Base-by-base conservation (phyloP, 2,797 vertebrate species). In the Galago senegalensis region DNA sequence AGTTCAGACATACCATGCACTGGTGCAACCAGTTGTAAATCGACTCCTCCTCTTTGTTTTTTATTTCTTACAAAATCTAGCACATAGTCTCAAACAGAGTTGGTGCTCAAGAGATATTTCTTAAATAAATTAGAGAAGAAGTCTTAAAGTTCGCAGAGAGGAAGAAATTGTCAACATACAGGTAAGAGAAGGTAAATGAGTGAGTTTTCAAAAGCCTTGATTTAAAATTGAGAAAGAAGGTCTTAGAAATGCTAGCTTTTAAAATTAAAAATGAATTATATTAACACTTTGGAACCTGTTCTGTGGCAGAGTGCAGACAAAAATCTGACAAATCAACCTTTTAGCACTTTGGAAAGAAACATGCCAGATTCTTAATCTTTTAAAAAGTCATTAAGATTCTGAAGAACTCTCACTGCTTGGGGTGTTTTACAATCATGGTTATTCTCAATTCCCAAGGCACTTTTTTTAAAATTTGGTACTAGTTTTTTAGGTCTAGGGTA, bases 261-360 rank as follows among this genome's bases (percentile, higher is more conserved):
- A 90, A 86, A 73, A 37, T 91, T 95, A 70, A 94, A 94, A 96
- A 79, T 89, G 37, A 91, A 87, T 94, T 91, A 90, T 79, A 85
- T 76, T 81, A 93, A 86, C 31, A 69, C 37, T 89, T 95, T 53
- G 61, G 58, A 60, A 61, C 5, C 3, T 94, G 25, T 86, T 86
- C 76, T 94, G 43, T 72, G n/a, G 79, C 79, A 96, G 75, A 95
- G 18, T 4, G 86, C 20, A 77, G 27, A 95, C 46, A 87, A 89
- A 96, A 95, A 37, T 87, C 61, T 96, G 49, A 91, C n/a, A 86
- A 91, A 89, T 81, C 29, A 85, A 89, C 5, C 21, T 83, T 81
- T 92, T 76, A 83, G 60, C 49, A 60, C 83, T 96, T 91, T 96
- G 31, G 29, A 91, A 96, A 96, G 65, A 79, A 96, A 91, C 56